Percentiles rank a stretch among this genome's conserved stretches.
Evolutionary conservation across 1,140 invertebrate genomes (phyloP).

Genomic region (Anadara kagoshimensis): DNA sequence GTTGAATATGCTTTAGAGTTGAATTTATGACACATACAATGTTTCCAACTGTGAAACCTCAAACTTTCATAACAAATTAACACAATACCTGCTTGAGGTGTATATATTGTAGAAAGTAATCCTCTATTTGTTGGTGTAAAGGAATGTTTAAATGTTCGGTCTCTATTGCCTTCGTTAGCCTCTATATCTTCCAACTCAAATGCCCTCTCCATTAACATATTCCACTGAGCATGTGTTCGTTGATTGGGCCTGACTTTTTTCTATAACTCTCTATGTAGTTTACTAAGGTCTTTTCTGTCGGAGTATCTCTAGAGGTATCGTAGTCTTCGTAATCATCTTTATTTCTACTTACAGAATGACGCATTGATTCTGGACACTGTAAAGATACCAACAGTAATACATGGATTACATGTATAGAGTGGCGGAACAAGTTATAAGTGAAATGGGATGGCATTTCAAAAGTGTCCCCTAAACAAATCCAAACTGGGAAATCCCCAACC

Average conservation of each 20-base stretch:
- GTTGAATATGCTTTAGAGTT: too few relatives aligned
- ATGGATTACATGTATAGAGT: too few relatives aligned
- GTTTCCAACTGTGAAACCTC: too few relatives aligned
- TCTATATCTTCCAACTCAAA: conserved; percentile 89
- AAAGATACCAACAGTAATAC: conserved; percentile 3
- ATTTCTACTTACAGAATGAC: conserved; percentile 55
- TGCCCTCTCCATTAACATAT: conserved; percentile 84
- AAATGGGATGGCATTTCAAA: too few relatives aligned
- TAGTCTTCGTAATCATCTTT: conserved; percentile 72
- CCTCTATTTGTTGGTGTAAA: conserved; percentile 20
- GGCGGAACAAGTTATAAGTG: too few relatives aligned
- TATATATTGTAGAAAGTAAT: conserved; percentile 54
- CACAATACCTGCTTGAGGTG: conserved; percentile 63
- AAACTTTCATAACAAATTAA: too few relatives aligned
- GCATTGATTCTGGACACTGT: conserved; percentile 72
- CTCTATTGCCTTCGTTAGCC: conserved; percentile 46
- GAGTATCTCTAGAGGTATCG: conserved; percentile 83
- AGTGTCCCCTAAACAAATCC: too few relatives aligned
- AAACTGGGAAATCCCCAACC: too few relatives aligned
- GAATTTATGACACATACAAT: too few relatives aligned
- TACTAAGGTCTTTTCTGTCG: conserved; percentile 70
- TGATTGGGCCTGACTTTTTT: conserved; percentile 72
- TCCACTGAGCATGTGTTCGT: conserved; percentile 93
- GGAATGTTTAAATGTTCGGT: conserved; percentile 47
- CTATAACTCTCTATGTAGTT: conserved; percentile 83